Evolutionary conservation across 2,113 vertebrate genomes (phyloP), one percentile per base, ranked within the genome.

Genomic region (Pygoscelis antarcticus): DNA sequence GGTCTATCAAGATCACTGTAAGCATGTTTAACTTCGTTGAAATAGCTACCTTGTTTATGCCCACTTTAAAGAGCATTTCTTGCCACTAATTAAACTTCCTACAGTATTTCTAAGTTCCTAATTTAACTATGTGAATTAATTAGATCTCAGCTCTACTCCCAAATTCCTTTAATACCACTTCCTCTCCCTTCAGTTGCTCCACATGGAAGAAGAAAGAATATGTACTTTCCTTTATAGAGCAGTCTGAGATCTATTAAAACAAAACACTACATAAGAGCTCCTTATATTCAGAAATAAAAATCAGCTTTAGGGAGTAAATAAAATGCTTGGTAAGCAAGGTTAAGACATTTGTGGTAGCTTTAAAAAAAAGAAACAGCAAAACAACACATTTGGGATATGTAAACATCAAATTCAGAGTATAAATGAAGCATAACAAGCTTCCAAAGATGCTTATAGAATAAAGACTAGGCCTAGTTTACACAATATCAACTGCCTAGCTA

Each of bases 71-170:
- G 64, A 77, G 20, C 47, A 55, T 66, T 94, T 93, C 64, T 91
- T 82, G 44, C 22, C 58, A 86, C 80, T 94, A 95, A 96, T 97
- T 90, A 83, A 91, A 88, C 75, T 89, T 87, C 87, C 87, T 83
- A 95, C 78, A 95, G 44, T 86, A 95, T 91, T 91, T 91, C 36
- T 90, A 80, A 87, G 75, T 90, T 95, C 74, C 90, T 83, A 94
- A 94, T 94, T 97, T 96, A 95, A 93, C 90, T 80, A 84, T 16
- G 65, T 69, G 96, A 80, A 93, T 96, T 89, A 93, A 95, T 96
- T 94, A 91, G 66, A 83, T 34, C n/a, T 32, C 16, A 82, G 70
- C 18, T 86, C 40, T 70, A 68, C 49, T 86, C 84, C 81, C 46
- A 79, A 69, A 71, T 79, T 88, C 90, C 70, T 94, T 87, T 84